Evolutionary conservation across 2,113 vertebrate genomes (phyloP).

Genomic region (Poeciliopsis retropinna): DNA sequence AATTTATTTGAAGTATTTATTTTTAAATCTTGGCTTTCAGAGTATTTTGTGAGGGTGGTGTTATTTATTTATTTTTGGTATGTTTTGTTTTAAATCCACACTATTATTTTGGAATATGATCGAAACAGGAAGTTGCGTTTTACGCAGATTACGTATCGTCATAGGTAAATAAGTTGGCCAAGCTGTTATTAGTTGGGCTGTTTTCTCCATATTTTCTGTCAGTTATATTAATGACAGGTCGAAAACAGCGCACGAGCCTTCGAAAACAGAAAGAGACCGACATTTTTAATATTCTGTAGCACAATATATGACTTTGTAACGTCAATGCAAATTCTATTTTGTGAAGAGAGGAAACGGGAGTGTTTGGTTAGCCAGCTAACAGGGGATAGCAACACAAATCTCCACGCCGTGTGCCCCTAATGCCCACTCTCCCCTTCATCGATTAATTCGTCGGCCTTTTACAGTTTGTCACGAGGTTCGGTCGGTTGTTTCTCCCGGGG

Average conservation of each 20-base stretch:
- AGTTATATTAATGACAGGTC: not conserved
- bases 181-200: constrained; percentile 44
- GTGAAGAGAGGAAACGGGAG: constrained; percentile 26
- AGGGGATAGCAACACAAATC: constrained; percentile 50
- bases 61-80: not conserved
- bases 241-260: not conserved
- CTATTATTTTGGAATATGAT: constrained; percentile 5
- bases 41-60: not conserved
- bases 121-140: constrained; percentile 43
- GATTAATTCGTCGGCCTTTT: constrained; percentile 10
- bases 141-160: constrained; percentile 42
- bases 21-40: not conserved
- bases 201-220: constrained; percentile 44
- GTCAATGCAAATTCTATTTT: constrained; percentile 12
- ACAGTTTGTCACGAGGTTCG: constrained; percentile 18
- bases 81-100: not conserved
- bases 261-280: not conserved
- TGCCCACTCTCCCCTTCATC: constrained; percentile 26
- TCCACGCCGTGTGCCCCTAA: constrained; percentile 17
- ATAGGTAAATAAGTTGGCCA: constrained; percentile 66
- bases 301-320: constrained; percentile 43
- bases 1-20: not conserved
- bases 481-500: constrained; percentile 48
- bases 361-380: constrained; percentile 43
- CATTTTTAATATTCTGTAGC: not conserved